Conservation (phyloP, 2,113 vertebrate genomes). For the Miniopterus natalensis region DNA sequence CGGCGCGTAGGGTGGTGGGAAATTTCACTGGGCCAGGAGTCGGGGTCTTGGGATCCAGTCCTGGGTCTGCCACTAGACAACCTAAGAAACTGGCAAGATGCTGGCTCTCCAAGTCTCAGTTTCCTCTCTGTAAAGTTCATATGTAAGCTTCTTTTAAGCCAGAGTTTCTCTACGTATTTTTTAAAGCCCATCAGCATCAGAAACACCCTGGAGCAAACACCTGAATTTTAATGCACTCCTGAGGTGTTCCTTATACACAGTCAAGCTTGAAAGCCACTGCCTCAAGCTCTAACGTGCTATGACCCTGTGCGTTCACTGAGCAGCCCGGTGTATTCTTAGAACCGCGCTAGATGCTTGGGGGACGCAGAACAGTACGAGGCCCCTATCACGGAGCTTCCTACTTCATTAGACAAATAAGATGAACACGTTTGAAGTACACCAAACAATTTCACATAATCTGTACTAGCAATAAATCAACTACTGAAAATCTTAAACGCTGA, state of each 20-base stretch:
- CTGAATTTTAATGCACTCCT: neutral
- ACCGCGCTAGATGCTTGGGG: too few species aligned
- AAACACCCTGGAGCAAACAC: neutral
- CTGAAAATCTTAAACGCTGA: neutral
- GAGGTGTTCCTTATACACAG: neutral
- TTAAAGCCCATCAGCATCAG: neutral
- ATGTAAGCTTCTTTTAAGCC: neutral
- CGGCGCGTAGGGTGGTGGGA: neutral
- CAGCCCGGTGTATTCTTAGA: neutral
- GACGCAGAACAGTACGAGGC: neutral
- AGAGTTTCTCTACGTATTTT: neutral
- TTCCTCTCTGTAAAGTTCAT: conserved; percentile 16
- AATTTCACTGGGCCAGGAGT: neutral
- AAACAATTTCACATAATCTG: neutral
- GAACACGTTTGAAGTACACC: neutral
- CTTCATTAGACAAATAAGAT: neutral
- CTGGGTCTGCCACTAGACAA: neutral
- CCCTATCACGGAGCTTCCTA: neutral
- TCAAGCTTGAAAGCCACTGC: neutral
- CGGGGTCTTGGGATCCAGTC: neutral
- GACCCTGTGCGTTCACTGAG: neutral
- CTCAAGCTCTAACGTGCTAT: neutral
- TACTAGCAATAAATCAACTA: neutral
- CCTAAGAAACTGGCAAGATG: neutral
- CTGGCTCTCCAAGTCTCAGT: neutral